A percentile compares a stretch with the other conserved stretches of the same genome.
These are phyloP conservation scores for Tympanoctomys barrerae DNA, from an alignment of 2,797 vertebrate genomes.

Conservation along the genomic window DNA sequence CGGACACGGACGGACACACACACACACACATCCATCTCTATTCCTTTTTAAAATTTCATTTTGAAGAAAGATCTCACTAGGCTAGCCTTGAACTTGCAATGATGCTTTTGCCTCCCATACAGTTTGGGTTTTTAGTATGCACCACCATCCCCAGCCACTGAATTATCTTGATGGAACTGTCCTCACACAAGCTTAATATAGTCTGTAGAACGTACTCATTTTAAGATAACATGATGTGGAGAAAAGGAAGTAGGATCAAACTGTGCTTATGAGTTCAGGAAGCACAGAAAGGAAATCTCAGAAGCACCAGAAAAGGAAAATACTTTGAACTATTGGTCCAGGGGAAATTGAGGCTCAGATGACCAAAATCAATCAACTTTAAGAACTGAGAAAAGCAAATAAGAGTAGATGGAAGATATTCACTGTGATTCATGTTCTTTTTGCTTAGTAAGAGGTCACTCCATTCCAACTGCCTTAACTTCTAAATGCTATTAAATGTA, in stretches of 20 bases:
- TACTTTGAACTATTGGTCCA: slow-evolving; percentile 58
- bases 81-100: neutral
- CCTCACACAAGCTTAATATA: neutral
- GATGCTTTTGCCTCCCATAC: neutral
- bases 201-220: slow-evolving; percentile 10
- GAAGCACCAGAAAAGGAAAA: slow-evolving; percentile 73
- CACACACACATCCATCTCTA: neutral
- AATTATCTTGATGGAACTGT: neutral
- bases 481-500: slow-evolving; percentile 37
- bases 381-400: slow-evolving; percentile 35
- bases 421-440: neutral
- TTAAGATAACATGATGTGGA: slow-evolving; percentile 41
- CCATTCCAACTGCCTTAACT: neutral
- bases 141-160: neutral
- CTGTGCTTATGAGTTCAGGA: neutral
- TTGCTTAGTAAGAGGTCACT: slow-evolving; percentile 25
- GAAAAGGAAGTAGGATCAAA: slow-evolving; percentile 31
- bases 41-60: neutral
- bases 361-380: slow-evolving; percentile 27
- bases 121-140: neutral
- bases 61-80: neutral
- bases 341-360: slow-evolving; percentile 53
- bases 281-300: too few species aligned
- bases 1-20: too few species aligned
- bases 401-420: neutral